These are phyloP conservation scores for Bombus cullumanus DNA, from an alignment of 1,140 invertebrate genomes.

Conservation along the genomic window DNA sequence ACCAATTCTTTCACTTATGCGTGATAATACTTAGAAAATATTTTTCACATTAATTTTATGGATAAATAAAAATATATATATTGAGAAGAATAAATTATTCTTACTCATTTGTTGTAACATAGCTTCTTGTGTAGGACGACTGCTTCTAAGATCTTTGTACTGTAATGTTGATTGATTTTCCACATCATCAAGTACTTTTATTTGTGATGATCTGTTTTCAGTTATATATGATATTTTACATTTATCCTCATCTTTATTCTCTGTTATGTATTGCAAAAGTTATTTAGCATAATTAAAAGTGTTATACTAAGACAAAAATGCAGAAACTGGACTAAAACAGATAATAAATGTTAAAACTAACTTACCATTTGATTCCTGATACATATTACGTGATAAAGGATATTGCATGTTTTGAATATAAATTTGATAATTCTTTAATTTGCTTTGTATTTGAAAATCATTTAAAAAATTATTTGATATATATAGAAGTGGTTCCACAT, in stretches of 20 bases:
- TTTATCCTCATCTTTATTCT: background rate
- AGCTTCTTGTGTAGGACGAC: background rate
- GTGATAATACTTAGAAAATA: conserved; percentile 69
- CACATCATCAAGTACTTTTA: background rate
- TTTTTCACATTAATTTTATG: conserved; percentile 8
- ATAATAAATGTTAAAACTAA: conserved; percentile 6
- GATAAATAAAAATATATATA: background rate
- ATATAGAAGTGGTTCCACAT: conserved; percentile 65
- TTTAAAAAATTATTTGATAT: conserved; percentile 66
- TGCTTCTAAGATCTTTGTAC: background rate
- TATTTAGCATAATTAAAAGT: conserved; percentile 28
- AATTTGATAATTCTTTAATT: conserved; percentile 66
- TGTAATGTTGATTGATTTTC: background rate
- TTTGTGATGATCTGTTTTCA: background rate
- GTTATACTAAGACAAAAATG: conserved; percentile 14
- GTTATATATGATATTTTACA: background rate
- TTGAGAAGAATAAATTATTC: background rate
- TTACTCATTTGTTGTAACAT: conserved; percentile 47
- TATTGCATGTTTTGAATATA: conserved; percentile 28
- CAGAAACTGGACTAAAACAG: background rate
- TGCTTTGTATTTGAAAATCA: conserved; percentile 44
- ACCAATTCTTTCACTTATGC: conserved; percentile 80
- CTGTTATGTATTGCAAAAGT: conserved; percentile 18
- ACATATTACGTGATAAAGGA: conserved; percentile 52
- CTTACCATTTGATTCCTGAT: conserved; percentile 61